Evolutionary conservation across 2,113 vertebrate species (phyloP).

Genomic region (Callocephalon fimbriatum): DNA sequence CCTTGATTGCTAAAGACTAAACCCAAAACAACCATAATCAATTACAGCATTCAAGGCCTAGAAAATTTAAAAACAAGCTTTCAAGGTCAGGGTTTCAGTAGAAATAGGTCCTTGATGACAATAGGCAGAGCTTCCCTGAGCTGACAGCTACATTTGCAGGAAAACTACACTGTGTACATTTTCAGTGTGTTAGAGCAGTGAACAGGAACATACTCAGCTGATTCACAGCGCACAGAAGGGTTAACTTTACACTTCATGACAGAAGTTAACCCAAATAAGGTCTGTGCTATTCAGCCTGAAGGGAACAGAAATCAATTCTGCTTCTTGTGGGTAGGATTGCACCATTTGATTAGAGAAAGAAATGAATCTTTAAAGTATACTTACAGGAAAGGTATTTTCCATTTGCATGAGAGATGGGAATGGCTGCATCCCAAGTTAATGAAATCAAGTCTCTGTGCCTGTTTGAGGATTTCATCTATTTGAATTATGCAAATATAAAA

Average conservation of each 20-base stretch:
- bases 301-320: slow-evolving; percentile 66
- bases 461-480: slow-evolving; percentile 50
- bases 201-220: neutral
- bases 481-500: slow-evolving; percentile 64
- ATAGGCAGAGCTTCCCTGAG: neutral
- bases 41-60: neutral
- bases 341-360: slow-evolving; percentile 60
- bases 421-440: slow-evolving; percentile 62
- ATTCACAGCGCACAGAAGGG: neutral
- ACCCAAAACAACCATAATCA: slow-evolving; percentile 6
- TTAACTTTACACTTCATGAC: neutral
- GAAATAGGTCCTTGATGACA: slow-evolving; percentile 6
- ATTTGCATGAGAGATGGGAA: slow-evolving; percentile 45
- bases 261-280: neutral
- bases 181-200: neutral
- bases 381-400: slow-evolving; percentile 59
- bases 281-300: neutral
- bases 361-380: slow-evolving; percentile 48
- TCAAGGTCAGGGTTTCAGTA: slow-evolving; percentile 20
- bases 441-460: slow-evolving; percentile 54
- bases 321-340: slow-evolving; percentile 49
- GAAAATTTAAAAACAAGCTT: neutral
- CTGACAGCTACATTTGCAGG: neutral
- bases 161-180: neutral
- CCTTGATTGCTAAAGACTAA: slow-evolving; percentile 21